Percentiles rank a stretch among this genome's conserved stretches.
Evolutionary conservation across 2,888 invertebrate species (phyloP).

Genomic region (Drosophila subsilvestris): DNA sequence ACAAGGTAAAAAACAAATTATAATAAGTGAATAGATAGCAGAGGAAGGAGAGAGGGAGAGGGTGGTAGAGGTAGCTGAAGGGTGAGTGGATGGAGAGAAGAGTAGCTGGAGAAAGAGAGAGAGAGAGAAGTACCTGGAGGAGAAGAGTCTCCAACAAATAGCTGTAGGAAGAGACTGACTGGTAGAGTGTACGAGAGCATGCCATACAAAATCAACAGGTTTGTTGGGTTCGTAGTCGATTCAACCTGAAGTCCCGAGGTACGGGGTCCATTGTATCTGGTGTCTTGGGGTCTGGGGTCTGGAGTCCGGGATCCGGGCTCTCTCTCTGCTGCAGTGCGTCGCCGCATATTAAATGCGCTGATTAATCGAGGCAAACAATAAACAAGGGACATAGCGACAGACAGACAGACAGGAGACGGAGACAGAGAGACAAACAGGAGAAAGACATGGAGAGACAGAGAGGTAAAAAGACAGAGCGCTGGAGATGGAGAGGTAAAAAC

Average conservation of each 20-base stretch:
- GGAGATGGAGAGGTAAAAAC: constrained; percentile 22
- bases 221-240: constrained; percentile 38
- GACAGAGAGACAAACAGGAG: constrained; percentile 26
- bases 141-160: too few relatives aligned
- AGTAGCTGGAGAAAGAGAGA: not conserved
- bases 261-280: not conserved
- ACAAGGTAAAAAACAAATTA: constrained; percentile 14
- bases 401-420: not conserved
- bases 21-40: constrained; percentile 10
- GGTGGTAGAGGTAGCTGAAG: not conserved
- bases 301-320: constrained; percentile 20
- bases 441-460: constrained; percentile 15
- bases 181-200: not conserved
- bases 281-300: constrained; percentile 5
- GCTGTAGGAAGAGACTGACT: not conserved
- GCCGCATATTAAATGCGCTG: constrained; percentile 63
- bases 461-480: constrained; percentile 1
- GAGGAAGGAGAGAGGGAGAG: not conserved
- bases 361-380: constrained; percentile 72
- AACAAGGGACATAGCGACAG: constrained; percentile 48
- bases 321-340: constrained; percentile 53
- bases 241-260: constrained; percentile 44
- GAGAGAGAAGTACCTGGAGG: not conserved
- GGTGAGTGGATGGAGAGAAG: not conserved
- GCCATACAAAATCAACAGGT: constrained; percentile 40